A percentile compares a stretch with the other conserved stretches of the same genome.
phyloP scores from a whole-genome alignment of 1,140 invertebrate genomes.

The Chymomyza costata region DNA sequence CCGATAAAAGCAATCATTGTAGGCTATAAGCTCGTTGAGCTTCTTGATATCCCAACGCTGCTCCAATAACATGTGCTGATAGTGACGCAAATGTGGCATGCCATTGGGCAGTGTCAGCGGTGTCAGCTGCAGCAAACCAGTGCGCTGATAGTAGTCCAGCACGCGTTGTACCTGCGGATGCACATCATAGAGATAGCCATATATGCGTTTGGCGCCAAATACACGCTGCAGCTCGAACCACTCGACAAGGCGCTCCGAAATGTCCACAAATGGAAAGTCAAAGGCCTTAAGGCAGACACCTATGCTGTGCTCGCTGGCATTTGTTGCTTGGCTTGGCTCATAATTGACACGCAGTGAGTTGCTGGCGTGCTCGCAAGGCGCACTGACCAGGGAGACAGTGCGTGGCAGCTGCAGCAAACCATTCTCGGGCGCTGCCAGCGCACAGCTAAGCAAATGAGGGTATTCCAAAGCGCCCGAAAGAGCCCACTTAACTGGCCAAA shows the following conservation, averaged over 20 bases:
- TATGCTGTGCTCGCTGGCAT: slow-evolving; percentile 78
- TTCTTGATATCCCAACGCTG: slow-evolving; percentile 62
- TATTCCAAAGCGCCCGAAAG: slow-evolving; percentile 90
- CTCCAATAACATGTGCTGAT: slow-evolving; percentile 82
- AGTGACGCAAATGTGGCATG: slow-evolving; percentile 82
- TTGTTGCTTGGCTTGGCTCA: slow-evolving; percentile 74
- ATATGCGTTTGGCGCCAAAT: slow-evolving; percentile 92
- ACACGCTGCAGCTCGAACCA: slow-evolving; percentile 93
- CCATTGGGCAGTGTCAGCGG: slow-evolving; percentile 84
- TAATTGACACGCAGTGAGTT: slow-evolving; percentile 90
- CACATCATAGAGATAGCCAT: slow-evolving; percentile 91
- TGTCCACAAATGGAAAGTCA: slow-evolving; percentile 91
- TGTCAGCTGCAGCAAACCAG: slow-evolving; percentile 79
- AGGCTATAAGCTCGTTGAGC: slow-evolving; percentile 88
- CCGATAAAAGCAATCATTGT: slow-evolving; percentile 89
- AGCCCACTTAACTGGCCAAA: slow-evolving; percentile 93
- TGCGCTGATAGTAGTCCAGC: slow-evolving; percentile 75
- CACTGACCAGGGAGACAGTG: slow-evolving; percentile 88
- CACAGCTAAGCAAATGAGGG: slow-evolving; percentile 91
- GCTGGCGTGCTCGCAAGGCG: slow-evolving; percentile 85
- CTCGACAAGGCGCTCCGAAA: slow-evolving; percentile 90
- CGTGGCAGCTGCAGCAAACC: slow-evolving; percentile 79
- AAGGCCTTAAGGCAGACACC: slow-evolving; percentile 95
- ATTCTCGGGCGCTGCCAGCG: slow-evolving; percentile 81
- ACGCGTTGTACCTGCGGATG: slow-evolving; percentile 94